phyloP scores from a whole-genome alignment of 2,888 invertebrate species.

The Calameuta pallipes region DNA sequence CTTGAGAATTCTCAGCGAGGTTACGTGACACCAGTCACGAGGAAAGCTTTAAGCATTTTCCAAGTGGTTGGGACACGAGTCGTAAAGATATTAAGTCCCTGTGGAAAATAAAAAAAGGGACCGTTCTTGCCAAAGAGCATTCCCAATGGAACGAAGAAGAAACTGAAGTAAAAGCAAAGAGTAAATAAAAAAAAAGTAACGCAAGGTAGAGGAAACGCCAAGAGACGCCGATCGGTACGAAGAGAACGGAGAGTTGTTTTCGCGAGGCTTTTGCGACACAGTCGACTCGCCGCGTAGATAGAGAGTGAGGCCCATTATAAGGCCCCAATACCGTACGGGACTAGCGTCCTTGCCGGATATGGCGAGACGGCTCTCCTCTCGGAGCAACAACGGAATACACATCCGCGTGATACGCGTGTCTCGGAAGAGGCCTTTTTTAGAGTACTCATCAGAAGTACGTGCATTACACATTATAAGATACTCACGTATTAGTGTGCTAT shows the following conservation, averaged over 20 bases:
- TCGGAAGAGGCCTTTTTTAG: conserved; percentile 37
- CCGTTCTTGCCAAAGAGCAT: not conserved
- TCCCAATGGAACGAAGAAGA: not conserved
- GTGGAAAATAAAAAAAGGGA: not conserved
- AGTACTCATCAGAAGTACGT: conserved; percentile 7
- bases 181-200: not conserved
- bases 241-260: conserved; percentile 21
- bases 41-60: not conserved
- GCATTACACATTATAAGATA: not conserved
- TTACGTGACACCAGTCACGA: not conserved
- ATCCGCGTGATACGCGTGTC: conserved; percentile 22
- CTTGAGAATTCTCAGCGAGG: not conserved
- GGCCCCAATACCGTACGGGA: conserved; percentile 40
- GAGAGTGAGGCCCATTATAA: conserved; percentile 43
- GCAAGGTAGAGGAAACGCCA: not conserved
- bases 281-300: conserved; percentile 11
- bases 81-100: not conserved
- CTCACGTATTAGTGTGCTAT: not conserved
- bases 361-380: conserved; percentile 49
- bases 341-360: conserved; percentile 56
- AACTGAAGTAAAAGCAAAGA: not conserved
- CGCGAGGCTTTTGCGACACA: conserved; percentile 17
- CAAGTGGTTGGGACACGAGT: not conserved
- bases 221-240: conserved; percentile 1
- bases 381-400: conserved; percentile 14